Evolutionary conservation across 2,888 invertebrate species (phyloP), one percentile per base, ranked within the genome.

Genomic region (Bruchidius siliquastri): DNA sequence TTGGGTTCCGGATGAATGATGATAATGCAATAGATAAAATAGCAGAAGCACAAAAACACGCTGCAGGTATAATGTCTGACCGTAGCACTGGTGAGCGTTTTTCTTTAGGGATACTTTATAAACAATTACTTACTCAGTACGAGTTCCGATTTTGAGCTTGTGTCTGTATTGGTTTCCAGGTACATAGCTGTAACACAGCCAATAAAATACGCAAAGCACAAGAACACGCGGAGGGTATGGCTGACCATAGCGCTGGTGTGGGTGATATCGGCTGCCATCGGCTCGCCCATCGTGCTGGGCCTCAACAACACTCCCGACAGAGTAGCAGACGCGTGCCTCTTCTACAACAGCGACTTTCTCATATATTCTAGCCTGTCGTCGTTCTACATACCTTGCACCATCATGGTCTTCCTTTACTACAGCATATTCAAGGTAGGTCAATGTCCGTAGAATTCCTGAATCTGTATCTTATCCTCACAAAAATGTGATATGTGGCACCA

Each of bases 161-260:
- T 68, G 10, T 21, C 21, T 68, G 6, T 20, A 77, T 74, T 81
- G 78, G 80, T 75, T 87, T 89, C 72, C 91, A 99, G 99, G 90
- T 99, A 97, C 87, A 98, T 99, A 83, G 99, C 99, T 78, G 99
- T 99, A 81, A 99, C 98, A 70, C 95, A 96, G 86, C 99, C 99
- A 83, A 98, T 99, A 86, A 97, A 98, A 88, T 99, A 99, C 89
- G 97, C 98, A 75, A 97, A 97, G 85, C 98, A 98, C 90, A 97
- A 97, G 90, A 98, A 97, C 90, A 96, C 95, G 88, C 90, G 93
- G 72, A 92, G 99, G 76, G 97, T 98, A 70, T 96, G 96, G 92
- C 88, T 97, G 86, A 99, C 98, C 81, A 97, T 99, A 83, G 93
- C 94, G 68, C 89, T 98, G 77, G 98, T 98, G 72, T 99, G 99